A percentile compares a stretch with the other conserved stretches of the same genome.
Evolutionary conservation across 2,888 invertebrate genomes (phyloP).

Genomic region (Hirtodrosophila cameraria): DNA sequence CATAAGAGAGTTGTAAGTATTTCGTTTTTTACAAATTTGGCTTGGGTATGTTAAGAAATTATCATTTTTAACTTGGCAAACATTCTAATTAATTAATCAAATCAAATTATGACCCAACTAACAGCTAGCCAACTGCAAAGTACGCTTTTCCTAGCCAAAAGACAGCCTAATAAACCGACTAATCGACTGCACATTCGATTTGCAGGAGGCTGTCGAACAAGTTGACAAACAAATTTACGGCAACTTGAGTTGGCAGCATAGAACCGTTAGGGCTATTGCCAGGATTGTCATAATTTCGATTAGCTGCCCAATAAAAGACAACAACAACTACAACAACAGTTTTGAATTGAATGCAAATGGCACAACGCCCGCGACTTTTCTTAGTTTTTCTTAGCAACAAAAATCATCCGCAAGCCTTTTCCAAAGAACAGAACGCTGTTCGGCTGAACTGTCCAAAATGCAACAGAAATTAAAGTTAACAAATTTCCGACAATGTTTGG

Average conservation of each 20-base stretch:
- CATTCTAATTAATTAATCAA: too few relatives aligned
- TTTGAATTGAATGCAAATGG: slow-evolving; percentile 36
- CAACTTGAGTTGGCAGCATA: slow-evolving; percentile 41
- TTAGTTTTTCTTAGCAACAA: slow-evolving; percentile 16
- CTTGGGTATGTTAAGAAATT: slow-evolving; percentile 8
- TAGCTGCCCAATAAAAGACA: slow-evolving; percentile 58
- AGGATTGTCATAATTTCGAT: slow-evolving; percentile 77
- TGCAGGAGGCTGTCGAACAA: slow-evolving; percentile 53
- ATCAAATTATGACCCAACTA: slow-evolving; percentile 9
- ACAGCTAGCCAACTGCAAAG: neutral
- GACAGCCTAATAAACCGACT: neutral
- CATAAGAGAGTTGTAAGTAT: slow-evolving; percentile 76
- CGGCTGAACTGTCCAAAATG: slow-evolving; percentile 59
- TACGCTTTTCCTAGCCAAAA: neutral
- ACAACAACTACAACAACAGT: slow-evolving; percentile 31
- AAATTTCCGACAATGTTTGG: slow-evolving; percentile 80
- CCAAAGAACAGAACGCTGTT: slow-evolving; percentile 15
- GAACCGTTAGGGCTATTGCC: slow-evolving; percentile 67
- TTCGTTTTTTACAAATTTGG: slow-evolving; percentile 23
- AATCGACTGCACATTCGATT: slow-evolving; percentile 28
- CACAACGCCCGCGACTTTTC: slow-evolving; percentile 73
- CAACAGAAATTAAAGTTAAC: slow-evolving; percentile 78
- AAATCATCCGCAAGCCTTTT: slow-evolving; percentile 45
- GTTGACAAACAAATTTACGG: slow-evolving; percentile 79
- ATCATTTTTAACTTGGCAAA: neutral